Evolutionary conservation across 2,888 invertebrate genomes (phyloP), one percentile per base, ranked within the genome.

Genomic region (Disparrhopalites patrizii): DNA sequence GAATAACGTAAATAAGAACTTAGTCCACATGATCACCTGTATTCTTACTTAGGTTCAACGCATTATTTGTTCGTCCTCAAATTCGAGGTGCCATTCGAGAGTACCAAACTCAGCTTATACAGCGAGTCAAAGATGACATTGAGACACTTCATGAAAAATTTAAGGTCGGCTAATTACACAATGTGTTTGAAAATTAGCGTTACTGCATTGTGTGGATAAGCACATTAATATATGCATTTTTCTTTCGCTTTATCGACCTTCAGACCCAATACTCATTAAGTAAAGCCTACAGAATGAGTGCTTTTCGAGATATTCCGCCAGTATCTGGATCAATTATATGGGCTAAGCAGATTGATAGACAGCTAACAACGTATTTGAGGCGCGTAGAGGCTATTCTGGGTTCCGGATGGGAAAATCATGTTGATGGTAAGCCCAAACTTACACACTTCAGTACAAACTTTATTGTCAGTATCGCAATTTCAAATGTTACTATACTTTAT

Each of bases 51-150:
- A 88, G 98, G 20, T 99, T 98, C 83, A 99, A 99, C 81, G 98
- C 98, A 0, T 83, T 99, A 58, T 99, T 99, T 81, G 96, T 99
- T 10, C 87, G 99, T 8, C 98, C 97, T 1, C 98, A 99, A 81
- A 99, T 99, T 78, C 87, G 97, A 62, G 98, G 99, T 52, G 99
- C 99, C 27, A 99, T 99, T 74, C 85, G 98, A 51, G 99, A 99
- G 81, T 99, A 99, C 81, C 99, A 99, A 81, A 97, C 98, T 0
- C 97, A 99, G 79, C 85, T 99, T 63, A 99, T 99, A 78, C 97
- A 98, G 78, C 85, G 98, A 60, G 99, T 99, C 25, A 99, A 99
- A 80, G 98, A 98, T 78, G 99, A 99, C 78, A 99, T 99, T 75
- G 97, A 97, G 79, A 87, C 93, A 0, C 81, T 99, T 65, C 98